Evolutionary conservation across 2,797 vertebrate species (phyloP).

Genomic region (Coccyzus lansbergi): DNA sequence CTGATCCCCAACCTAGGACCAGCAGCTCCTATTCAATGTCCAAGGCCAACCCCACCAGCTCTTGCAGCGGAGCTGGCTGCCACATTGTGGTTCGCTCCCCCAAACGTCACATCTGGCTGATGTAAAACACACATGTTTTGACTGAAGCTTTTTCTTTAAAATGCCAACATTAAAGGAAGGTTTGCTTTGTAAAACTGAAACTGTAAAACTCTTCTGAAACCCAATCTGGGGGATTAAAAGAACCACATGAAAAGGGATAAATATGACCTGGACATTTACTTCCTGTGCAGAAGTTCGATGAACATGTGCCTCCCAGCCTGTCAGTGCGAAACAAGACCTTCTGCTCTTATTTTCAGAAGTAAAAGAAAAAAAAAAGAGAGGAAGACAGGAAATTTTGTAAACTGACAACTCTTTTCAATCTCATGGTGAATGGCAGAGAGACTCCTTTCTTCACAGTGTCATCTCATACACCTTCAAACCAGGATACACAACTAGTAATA

Average conservation of each 20-base stretch:
- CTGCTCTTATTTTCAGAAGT: conserved; percentile 29
- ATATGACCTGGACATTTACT: conserved; percentile 89
- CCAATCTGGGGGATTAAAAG: conserved; percentile 90
- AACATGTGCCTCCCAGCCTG: conserved; percentile 91
- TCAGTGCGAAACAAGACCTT: conserved; percentile 44
- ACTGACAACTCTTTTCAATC: conserved; percentile 11
- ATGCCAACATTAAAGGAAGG: conserved; percentile 92
- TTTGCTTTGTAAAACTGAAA: conserved; percentile 91
- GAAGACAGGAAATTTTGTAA: conserved; percentile 23
- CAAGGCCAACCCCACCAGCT: conserved; percentile 8
- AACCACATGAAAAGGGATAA: conserved; percentile 92
- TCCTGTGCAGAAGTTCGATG: conserved; percentile 92
- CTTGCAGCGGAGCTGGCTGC: conserved; percentile 66
- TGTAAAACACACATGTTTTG: conserved; percentile 93
- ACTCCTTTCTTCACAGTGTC: not conserved
- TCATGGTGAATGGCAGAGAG: not conserved
- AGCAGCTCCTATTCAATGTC: conserved; percentile 25
- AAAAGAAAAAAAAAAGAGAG: not conserved
- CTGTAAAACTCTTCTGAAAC: conserved; percentile 88
- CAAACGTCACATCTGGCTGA: conserved; percentile 87
- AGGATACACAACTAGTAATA: not conserved
- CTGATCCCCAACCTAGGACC: not conserved
- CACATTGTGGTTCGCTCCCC: conserved; percentile 72
- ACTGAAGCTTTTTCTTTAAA: conserved; percentile 85
- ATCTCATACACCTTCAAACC: not conserved